Evolutionary conservation across 2,888 invertebrate genomes (phyloP).

Genomic region (Brachynemurus nebulosus): DNA sequence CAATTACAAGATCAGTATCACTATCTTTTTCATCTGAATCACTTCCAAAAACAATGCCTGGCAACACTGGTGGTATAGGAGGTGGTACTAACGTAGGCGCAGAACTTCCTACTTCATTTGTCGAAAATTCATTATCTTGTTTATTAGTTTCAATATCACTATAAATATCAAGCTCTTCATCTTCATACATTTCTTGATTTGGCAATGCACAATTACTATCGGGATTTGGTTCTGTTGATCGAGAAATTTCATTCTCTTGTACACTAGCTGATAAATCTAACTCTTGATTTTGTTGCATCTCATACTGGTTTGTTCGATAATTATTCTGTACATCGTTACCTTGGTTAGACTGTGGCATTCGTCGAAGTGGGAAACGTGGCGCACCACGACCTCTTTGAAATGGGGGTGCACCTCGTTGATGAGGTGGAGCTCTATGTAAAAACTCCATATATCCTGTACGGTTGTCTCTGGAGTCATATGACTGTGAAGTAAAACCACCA

Average conservation of each 20-base stretch:
- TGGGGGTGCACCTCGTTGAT: slow-evolving; percentile 8
- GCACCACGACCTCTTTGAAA: slow-evolving; percentile 13
- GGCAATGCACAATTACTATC: not conserved
- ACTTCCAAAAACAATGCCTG: slow-evolving; percentile 26
- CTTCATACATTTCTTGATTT: slow-evolving; percentile 18
- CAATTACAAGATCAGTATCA: slow-evolving; percentile 44
- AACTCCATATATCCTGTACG: slow-evolving; percentile 15
- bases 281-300: not conserved
- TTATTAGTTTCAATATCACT: slow-evolving; percentile 42
- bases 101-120: slow-evolving; percentile 15
- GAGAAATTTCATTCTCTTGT: slow-evolving; percentile 8
- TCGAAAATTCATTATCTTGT: slow-evolving; percentile 24
- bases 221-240: slow-evolving; percentile 8
- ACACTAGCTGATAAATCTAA: slow-evolving; percentile 8
- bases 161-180: slow-evolving; percentile 44
- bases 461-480: slow-evolving; percentile 4
- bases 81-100: slow-evolving; percentile 29
- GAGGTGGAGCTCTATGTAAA: slow-evolving; percentile 11
- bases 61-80: slow-evolving; percentile 30
- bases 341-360: slow-evolving; percentile 10
- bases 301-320: not conserved
- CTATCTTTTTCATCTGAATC: slow-evolving; percentile 41
- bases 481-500: slow-evolving; percentile 1
- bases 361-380: slow-evolving; percentile 13
- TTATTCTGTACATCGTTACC: not conserved